Percentiles rank a stretch among this genome's conserved stretches.
phyloP scores from a whole-genome alignment of 92 coral and sea anemone species.

The Phenganax stokvisi region DNA sequence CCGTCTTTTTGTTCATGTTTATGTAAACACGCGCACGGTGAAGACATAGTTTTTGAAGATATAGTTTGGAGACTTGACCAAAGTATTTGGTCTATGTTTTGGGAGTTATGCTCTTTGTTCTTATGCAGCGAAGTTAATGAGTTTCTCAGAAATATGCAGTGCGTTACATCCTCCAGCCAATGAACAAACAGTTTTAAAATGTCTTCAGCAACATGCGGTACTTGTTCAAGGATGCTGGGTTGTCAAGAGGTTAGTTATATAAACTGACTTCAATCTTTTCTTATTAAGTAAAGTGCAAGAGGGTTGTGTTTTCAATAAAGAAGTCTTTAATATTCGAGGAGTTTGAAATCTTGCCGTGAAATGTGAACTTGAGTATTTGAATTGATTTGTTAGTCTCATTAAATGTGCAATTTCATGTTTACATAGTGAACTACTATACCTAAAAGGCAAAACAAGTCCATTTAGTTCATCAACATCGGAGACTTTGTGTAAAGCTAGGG shows the following conservation, averaged over 20 bases:
- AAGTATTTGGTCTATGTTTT: no score
- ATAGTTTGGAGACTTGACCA: no score
- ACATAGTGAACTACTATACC: slow-evolving; percentile 78
- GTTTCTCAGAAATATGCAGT: slow-evolving; percentile 72
- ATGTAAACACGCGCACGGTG: no score
- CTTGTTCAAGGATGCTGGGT: slow-evolving; percentile 97
- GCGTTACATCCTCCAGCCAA: slow-evolving; percentile 71
- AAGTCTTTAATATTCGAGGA: no score
- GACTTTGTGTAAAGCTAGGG: slow-evolving; percentile 87
- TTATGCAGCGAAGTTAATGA: slow-evolving; percentile 74
- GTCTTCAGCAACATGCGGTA: slow-evolving; percentile 82
- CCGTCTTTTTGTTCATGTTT: no score
- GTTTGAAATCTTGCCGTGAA: no score
- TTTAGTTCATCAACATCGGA: slow-evolving; percentile 79
- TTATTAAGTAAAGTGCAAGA: no score
- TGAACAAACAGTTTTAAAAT: slow-evolving; percentile 66
- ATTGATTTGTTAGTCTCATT: no score
- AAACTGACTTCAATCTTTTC: neutral
- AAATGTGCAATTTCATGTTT: neutral
- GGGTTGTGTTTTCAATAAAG: no score
- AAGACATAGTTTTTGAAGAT: no score
- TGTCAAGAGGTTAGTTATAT: slow-evolving; percentile 61
- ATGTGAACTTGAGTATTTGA: no score
- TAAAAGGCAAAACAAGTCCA: slow-evolving; percentile 81
- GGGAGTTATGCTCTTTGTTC: neutral